A percentile compares a stretch with the other conserved stretches of the same genome.
phyloP scores from a whole-genome alignment of 2,888 invertebrate species.

The Syritta pipiens region DNA sequence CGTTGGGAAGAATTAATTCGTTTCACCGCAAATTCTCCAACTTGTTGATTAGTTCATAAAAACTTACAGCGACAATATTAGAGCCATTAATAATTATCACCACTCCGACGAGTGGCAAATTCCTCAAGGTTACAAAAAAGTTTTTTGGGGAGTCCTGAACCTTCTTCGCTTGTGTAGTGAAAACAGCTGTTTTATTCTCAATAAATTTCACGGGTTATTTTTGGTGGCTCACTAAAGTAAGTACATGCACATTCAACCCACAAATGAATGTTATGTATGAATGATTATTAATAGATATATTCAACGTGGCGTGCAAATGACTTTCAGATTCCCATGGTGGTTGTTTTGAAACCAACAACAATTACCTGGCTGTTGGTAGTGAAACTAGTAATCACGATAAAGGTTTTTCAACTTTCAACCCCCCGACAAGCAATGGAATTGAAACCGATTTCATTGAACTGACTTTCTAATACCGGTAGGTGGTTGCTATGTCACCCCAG shows the following conservation, averaged over 20 bases:
- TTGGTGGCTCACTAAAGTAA: too few relatives aligned
- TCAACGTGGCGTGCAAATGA: slow-evolving; percentile 13
- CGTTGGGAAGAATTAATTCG: too few relatives aligned
- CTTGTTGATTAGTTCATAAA: slow-evolving; percentile 16
- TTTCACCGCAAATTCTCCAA: too few relatives aligned
- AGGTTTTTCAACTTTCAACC: slow-evolving; percentile 55
- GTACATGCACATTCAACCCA: not conserved
- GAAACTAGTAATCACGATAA: slow-evolving; percentile 27
- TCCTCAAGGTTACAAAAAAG: too few relatives aligned
- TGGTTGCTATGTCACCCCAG: slow-evolving; percentile 62
- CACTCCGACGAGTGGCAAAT: not conserved
- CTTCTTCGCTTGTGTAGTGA: too few relatives aligned
- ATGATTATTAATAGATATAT: not conserved
- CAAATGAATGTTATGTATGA: not conserved
- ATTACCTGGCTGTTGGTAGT: not conserved
- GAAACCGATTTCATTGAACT: not conserved
- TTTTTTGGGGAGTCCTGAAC: too few relatives aligned
- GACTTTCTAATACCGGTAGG: slow-evolving; percentile 40
- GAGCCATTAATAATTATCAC: not conserved
- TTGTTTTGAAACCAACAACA: slow-evolving; percentile 55
- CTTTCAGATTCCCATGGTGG: slow-evolving; percentile 27
- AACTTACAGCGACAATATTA: not conserved
- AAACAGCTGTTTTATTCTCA: too few relatives aligned
- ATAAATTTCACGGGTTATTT: too few relatives aligned
- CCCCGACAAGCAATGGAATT: too few relatives aligned